Conservation (phyloP, 2,113 vertebrate species). For the Himantopus leucocephalus region DNA sequence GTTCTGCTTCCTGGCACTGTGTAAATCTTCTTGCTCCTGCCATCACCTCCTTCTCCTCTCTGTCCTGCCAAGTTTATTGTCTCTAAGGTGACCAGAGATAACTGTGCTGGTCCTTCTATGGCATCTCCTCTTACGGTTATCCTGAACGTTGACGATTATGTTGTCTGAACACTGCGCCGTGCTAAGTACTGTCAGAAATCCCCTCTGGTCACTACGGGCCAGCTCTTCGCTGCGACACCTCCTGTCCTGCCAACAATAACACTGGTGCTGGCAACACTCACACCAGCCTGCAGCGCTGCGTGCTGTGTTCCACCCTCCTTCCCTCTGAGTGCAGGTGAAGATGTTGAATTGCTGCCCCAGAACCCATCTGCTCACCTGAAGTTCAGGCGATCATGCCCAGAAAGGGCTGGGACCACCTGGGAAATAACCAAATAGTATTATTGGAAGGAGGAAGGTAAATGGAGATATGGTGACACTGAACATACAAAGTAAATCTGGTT, state of each 20-base stretch:
- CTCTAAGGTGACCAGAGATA: background rate
- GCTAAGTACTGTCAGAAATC: background rate
- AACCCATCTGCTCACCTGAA: background rate
- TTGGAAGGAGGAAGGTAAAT: background rate
- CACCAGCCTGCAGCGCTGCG: background rate
- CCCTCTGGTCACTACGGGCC: background rate
- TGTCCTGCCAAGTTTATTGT: fast-evolving
- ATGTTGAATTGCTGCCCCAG: background rate
- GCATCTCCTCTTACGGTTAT: background rate
- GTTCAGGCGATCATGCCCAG: background rate
- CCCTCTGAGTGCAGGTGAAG: background rate
- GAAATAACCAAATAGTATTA: background rate
- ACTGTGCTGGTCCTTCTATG: background rate
- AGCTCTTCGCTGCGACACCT: background rate
- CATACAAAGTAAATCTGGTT: background rate
- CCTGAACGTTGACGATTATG: background rate
- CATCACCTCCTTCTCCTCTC: background rate
- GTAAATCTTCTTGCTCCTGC: background rate
- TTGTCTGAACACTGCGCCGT: background rate
- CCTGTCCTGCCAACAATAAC: background rate
- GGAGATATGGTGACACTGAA: background rate
- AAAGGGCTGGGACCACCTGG: background rate
- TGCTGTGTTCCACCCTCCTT: background rate
- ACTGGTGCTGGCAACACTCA: background rate
- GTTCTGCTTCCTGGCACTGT: background rate